Conservation (phyloP, 2,888 invertebrate genomes). For the Dynastes tityus region DNA sequence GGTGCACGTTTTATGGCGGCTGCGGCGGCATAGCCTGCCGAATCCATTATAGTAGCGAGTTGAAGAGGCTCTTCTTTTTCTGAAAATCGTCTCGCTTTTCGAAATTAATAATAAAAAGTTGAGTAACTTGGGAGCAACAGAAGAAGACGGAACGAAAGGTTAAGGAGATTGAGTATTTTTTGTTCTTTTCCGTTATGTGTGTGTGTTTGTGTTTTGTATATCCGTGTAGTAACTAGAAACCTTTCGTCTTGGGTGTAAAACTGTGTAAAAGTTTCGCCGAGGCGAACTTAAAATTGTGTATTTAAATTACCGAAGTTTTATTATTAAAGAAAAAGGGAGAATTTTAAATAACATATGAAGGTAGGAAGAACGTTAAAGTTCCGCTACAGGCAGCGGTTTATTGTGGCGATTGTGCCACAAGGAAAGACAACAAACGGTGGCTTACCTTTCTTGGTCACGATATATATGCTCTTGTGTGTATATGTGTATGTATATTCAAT, state of each 20-base stretch:
- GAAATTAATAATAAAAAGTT: constrained; percentile 44
- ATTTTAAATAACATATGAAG: constrained; percentile 46
- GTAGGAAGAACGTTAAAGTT: constrained; percentile 33
- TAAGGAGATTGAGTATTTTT: constrained; percentile 24
- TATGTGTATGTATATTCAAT: constrained; percentile 35
- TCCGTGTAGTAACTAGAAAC: not conserved
- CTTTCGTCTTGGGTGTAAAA: not conserved
- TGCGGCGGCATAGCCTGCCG: not conserved
- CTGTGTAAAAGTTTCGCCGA: constrained; percentile 5
- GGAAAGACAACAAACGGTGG: constrained; percentile 4
- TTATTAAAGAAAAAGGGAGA: constrained; percentile 37
- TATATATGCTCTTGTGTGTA: constrained; percentile 6
- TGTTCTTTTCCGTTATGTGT: not conserved
- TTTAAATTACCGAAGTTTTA: constrained; percentile 47
- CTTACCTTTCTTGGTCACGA: constrained; percentile 21
- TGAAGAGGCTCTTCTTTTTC: not conserved
- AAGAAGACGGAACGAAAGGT: not conserved
- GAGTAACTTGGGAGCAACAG: not conserved
- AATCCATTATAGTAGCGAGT: constrained; percentile 26
- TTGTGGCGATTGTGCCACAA: not conserved
- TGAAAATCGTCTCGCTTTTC: constrained; percentile 31
- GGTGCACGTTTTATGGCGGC: constrained; percentile 25
- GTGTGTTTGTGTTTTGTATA: not conserved
- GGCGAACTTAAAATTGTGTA: constrained; percentile 45
- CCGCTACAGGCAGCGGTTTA: not conserved